Evolutionary conservation across 2,888 invertebrate species (phyloP), one percentile per base, ranked within the genome.

Genomic region (Epirrhoe alternata): DNA sequence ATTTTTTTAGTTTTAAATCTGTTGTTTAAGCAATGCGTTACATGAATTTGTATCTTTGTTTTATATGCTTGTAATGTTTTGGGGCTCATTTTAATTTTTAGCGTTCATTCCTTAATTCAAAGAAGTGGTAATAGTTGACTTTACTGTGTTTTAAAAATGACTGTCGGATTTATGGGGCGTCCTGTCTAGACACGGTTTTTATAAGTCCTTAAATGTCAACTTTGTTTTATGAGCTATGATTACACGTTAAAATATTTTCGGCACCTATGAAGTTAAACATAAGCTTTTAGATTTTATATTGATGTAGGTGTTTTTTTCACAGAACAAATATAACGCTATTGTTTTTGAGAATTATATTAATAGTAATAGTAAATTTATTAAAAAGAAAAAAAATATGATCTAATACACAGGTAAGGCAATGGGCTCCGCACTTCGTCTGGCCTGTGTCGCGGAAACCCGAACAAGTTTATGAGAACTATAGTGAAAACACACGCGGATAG

Each of bases 1-100:
- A 75, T 73, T 74, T 75, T 76, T 75, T 77, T 68, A 67, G 65
- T 69, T 74, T 70, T 61, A 67, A 77, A 74, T 72, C 68, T 74
- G 69, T 77, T 74, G 70, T 77, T 77, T 76, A 79, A 79, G 74
- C 66, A 76, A 74, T 68, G 72, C 64, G 66, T 65, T 64, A 62
- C 60, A 54, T 68, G 64, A 67, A 70, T 74, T 71, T 64, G 38
- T 61, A 55, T 65, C 38, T 52, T 57, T 67, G 61, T 65, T 71
- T 73, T 65, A 60, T 69, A 70, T 68, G 59, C 66, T 49, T 53
- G 51, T 63, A 59, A 60, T 64, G 64, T 61, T 64, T 51, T 56
- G 17, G 38, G 35, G 17, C 45, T 66, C 59, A 66, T 70, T 65
- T 62, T 58, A 6, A 31, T 49, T 7, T 31, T 47, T 55, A 51